Conservation (phyloP, 2,113 vertebrate genomes). For the Urocolius indicus region DNA sequence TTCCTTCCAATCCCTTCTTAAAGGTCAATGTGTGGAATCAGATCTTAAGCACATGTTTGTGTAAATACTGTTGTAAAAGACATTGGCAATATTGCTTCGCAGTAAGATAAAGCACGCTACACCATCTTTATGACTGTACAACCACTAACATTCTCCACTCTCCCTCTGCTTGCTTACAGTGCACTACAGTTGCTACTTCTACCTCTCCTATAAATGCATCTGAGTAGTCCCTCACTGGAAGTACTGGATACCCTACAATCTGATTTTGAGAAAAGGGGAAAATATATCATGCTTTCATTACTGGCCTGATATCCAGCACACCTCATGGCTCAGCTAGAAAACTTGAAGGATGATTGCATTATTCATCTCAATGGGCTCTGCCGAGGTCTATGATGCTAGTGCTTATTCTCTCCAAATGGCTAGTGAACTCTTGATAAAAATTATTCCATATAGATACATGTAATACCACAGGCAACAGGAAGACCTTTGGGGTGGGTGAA, state of each 20-base stretch:
- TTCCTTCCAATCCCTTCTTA: not conserved
- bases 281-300: accelerated
- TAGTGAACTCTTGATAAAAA: not conserved
- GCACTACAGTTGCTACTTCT: not conserved
- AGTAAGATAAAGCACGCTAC: not conserved
- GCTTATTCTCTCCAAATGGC: not conserved
- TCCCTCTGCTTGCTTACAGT: not conserved
- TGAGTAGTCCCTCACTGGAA: not conserved
- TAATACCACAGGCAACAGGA: not conserved
- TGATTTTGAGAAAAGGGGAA: not conserved
- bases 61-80: not conserved
- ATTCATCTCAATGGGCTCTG: not conserved
- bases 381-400: not conserved
- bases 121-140: not conserved
- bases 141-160: not conserved
- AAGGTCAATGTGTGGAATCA: not conserved
- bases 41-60: not conserved
- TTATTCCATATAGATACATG: not conserved
- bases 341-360: not conserved
- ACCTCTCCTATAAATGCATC: not conserved
- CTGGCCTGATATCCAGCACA: accelerated
- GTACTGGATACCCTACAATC: not conserved
- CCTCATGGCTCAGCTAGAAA: not conserved
- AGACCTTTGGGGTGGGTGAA: not conserved
- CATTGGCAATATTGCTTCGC: not conserved